Evolutionary conservation across 2,888 invertebrate species (phyloP).

Genomic region (Scrobipalpa atriplicella): DNA sequence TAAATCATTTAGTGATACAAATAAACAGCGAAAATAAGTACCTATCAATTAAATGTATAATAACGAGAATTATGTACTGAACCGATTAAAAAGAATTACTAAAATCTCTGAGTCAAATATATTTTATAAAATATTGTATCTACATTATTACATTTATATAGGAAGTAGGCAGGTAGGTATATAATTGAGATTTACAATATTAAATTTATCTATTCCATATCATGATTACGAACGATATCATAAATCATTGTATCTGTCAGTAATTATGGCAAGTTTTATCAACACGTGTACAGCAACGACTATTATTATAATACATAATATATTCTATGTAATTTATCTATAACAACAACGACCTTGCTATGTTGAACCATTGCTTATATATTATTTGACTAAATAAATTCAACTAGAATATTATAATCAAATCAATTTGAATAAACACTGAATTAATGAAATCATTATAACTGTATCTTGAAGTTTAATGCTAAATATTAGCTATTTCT

Average conservation of each 20-base stretch:
- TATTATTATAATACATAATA: not conserved
- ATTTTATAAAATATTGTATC: not conserved
- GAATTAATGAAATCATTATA: conserved; percentile 36
- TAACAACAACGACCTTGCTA: conserved; percentile 25
- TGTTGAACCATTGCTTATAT: not conserved
- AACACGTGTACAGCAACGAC: conserved; percentile 17
- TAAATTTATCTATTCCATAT: not conserved
- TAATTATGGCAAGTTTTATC: not conserved
- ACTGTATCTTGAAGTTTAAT: conserved; percentile 26
- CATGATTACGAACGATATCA: not conserved
- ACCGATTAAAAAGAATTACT: not conserved
- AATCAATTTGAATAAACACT: conserved; percentile 32
- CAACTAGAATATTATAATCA: conserved; percentile 27
- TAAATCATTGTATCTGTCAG: conserved; percentile 13
- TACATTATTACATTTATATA: not conserved
- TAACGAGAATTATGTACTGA: no score
- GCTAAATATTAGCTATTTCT: conserved; percentile 29
- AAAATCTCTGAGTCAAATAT: no score
- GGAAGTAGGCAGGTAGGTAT: not conserved
- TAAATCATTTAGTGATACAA: no score
- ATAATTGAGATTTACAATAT: not conserved
- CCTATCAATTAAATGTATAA: no score
- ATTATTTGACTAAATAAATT: conserved; percentile 24
- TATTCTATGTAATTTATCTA: not conserved
- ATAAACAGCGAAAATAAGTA: no score